Evolutionary conservation across 2,888 invertebrate species (phyloP).

Genomic region (Conomelus anceps): DNA sequence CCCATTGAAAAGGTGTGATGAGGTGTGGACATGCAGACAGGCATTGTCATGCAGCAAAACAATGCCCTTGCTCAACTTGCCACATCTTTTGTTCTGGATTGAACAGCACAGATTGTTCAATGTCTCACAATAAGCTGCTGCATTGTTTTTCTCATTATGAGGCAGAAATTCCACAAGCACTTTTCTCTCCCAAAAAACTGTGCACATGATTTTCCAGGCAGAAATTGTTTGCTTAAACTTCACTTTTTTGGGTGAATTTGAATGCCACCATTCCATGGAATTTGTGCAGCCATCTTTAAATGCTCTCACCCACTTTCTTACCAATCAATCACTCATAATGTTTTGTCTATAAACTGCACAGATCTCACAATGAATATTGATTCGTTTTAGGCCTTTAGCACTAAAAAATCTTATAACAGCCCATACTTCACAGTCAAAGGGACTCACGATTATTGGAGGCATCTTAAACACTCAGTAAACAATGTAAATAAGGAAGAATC

Average conservation of each 20-base stretch:
- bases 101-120: conserved; percentile 24
- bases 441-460: not conserved
- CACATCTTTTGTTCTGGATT: conserved; percentile 29
- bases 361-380: too few species aligned
- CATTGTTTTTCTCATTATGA: conserved; percentile 25
- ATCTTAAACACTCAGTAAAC: too few species aligned
- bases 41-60: too few species aligned
- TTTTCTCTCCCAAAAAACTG: conserved; percentile 35
- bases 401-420: not conserved
- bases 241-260: conserved; percentile 22
- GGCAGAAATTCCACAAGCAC: conserved; percentile 28
- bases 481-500: too few species aligned
- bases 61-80: conserved; percentile 26
- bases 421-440: not conserved
- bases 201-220: conserved; percentile 33
- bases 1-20: conserved; percentile 27
- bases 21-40: conserved; percentile 23
- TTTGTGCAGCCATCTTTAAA: too few species aligned
- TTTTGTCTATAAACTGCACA: too few species aligned
- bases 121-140: conserved; percentile 26
- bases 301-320: too few species aligned
- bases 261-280: conserved; percentile 26
- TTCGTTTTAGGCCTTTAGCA: too few species aligned
- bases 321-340: too few species aligned
- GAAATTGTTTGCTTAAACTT: conserved; percentile 27